phyloP scores from a whole-genome alignment of 1,140 invertebrate genomes.

The Globodera rostochiensis region DNA sequence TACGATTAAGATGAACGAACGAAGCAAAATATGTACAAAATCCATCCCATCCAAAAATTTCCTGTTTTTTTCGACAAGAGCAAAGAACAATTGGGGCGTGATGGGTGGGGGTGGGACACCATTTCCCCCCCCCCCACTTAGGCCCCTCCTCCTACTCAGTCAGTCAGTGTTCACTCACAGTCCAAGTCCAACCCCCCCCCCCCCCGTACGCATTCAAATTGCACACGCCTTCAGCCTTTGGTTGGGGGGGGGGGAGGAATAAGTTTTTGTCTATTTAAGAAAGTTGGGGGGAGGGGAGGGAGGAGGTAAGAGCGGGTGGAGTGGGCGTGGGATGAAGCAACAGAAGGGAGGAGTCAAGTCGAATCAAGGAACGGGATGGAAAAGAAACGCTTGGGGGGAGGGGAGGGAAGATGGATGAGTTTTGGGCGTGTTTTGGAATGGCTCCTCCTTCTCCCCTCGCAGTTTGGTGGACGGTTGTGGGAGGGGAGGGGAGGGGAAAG shows the following conservation, averaged over 20 bases:
- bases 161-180: background rate
- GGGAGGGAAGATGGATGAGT: constrained; percentile 9
- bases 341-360: background rate
- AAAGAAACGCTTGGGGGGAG: too few relatives aligned
- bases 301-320: background rate
- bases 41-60: too few relatives aligned
- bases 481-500: background rate
- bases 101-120: background rate
- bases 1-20: background rate
- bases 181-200: background rate
- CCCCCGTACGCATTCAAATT: background rate
- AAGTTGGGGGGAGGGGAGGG: too few relatives aligned
- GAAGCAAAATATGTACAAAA: too few relatives aligned
- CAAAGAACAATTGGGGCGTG: background rate
- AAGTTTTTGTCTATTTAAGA: background rate
- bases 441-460: background rate
- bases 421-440: constrained; percentile 6
- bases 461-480: background rate
- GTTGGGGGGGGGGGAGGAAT: background rate
- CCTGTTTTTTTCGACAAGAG: background rate
- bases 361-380: too few relatives aligned
- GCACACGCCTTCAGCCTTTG: background rate
- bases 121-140: too few relatives aligned
- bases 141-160: background rate
- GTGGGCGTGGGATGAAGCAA: background rate